A percentile compares a stretch with the other conserved stretches of the same genome.
These are phyloP conservation scores for Caenorhabditis imperialis DNA, from an alignment of 2,888 invertebrate genomes.

Conservation along the genomic window DNA sequence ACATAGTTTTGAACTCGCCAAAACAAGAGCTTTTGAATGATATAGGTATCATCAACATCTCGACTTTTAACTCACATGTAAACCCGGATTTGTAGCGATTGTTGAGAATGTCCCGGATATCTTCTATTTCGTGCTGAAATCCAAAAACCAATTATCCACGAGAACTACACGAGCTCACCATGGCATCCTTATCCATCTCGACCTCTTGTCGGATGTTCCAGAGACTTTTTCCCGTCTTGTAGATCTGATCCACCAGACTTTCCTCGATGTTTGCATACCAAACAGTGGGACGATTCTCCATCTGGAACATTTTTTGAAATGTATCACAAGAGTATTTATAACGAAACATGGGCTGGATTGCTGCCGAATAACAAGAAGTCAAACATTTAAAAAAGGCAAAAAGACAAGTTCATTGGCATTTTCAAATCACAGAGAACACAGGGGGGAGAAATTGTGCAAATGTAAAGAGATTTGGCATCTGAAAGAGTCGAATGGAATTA, in stretches of 20 bases:
- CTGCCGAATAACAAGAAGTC: too few relatives aligned
- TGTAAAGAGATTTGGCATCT: constrained; percentile 3
- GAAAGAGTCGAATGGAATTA: too few relatives aligned
- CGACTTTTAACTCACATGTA: too few relatives aligned
- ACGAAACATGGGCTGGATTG: too few relatives aligned
- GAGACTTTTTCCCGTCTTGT: not conserved
- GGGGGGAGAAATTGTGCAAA: too few relatives aligned
- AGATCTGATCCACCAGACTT: not conserved
- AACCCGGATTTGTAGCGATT: too few relatives aligned
- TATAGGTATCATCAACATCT: too few relatives aligned
- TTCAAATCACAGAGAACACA: not conserved
- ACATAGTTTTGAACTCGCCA: too few relatives aligned
- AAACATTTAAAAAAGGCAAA: not conserved
- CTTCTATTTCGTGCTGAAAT: not conserved
- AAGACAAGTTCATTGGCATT: not conserved
- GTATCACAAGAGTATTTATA: not conserved
- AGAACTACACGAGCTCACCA: too few relatives aligned
- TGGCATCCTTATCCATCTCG: not conserved
- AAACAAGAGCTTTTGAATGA: too few relatives aligned
- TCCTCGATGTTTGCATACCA: not conserved
- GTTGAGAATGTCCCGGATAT: too few relatives aligned
- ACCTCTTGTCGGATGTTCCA: not conserved
- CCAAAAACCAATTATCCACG: not conserved
- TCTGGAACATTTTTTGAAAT: too few relatives aligned
- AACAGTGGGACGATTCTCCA: not conserved